A percentile compares a stretch with the other conserved stretches of the same genome.
Conservation (phyloP, 2,888 invertebrate genomes). For the Tenthredo mesomela region DNA sequence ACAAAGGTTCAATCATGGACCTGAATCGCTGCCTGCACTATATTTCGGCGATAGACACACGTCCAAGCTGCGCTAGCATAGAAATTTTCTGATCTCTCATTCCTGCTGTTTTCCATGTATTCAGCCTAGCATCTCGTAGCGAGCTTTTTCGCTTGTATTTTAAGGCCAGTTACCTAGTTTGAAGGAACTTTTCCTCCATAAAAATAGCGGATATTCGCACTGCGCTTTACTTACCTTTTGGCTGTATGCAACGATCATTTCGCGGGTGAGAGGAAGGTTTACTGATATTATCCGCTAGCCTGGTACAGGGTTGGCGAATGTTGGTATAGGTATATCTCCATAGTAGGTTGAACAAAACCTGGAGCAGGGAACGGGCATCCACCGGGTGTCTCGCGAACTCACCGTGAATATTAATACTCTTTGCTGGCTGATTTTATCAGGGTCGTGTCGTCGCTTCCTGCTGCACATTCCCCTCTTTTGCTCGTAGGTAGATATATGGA, state of each 20-base stretch:
- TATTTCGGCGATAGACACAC: background rate
- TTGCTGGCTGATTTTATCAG: slow-evolving; percentile 72
- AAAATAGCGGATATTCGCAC: slow-evolving; percentile 39
- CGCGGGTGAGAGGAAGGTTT: slow-evolving; percentile 61
- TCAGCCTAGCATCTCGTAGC: background rate
- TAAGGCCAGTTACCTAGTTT: slow-evolving; percentile 57
- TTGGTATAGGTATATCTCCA: slow-evolving; percentile 21
- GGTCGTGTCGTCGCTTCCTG: slow-evolving; percentile 67
- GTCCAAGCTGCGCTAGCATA: background rate
- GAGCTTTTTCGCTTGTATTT: slow-evolving; percentile 49
- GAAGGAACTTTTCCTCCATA: slow-evolving; percentile 37
- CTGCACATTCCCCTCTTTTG: slow-evolving; percentile 53
- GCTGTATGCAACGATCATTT: slow-evolving; percentile 56
- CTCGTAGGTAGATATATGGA: slow-evolving; percentile 17
- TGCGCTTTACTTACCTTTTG: slow-evolving; percentile 19
- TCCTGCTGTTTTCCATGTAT: background rate
- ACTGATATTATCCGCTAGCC: slow-evolving; percentile 65
- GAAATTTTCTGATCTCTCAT: background rate
- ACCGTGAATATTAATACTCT: slow-evolving; percentile 74
- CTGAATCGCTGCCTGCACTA: background rate
- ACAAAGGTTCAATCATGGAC: background rate
- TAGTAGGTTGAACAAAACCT: slow-evolving; percentile 41
- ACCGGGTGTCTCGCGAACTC: slow-evolving; percentile 54
- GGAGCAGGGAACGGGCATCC: slow-evolving; percentile 31
- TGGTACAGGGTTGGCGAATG: slow-evolving; percentile 39